Percentiles rank a stretch among this genome's conserved stretches.
Conservation (phyloP, 1,140 invertebrate genomes). For the Metaphire vulgaris region DNA sequence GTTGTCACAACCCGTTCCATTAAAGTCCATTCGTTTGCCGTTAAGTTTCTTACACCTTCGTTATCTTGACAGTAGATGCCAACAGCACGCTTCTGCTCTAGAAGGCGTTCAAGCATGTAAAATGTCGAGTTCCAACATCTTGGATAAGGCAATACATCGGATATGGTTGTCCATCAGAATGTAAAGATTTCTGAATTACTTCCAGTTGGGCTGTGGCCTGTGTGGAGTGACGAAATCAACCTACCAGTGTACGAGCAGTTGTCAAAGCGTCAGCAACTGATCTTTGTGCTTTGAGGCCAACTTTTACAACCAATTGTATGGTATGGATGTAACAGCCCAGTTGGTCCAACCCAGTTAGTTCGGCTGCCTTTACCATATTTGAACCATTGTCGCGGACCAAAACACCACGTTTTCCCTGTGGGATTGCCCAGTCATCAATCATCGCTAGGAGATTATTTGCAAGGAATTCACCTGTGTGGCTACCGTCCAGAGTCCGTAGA, state of each 20-base stretch:
- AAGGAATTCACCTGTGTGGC: neutral
- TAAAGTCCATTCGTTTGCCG: neutral
- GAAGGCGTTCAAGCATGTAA: constrained; percentile 32
- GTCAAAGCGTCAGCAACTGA: neutral
- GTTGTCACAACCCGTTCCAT: neutral
- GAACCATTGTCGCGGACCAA: constrained; percentile 1
- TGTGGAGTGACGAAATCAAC: neutral
- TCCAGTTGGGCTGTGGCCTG: neutral
- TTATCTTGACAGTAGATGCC: neutral
- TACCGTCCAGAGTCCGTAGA: neutral
- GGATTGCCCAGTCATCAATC: neutral
- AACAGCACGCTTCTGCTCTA: constrained; percentile 29
- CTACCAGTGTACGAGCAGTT: neutral
- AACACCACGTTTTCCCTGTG: neutral
- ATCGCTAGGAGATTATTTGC: neutral
- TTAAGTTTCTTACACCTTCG: neutral
- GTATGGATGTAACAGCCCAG: neutral
- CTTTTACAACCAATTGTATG: neutral
- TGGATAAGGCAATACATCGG: constrained; percentile 28
- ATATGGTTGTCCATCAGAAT: neutral
- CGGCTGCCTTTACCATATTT: neutral
- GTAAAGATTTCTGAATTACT: neutral
- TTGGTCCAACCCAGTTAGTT: neutral
- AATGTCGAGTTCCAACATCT: constrained; percentile 35
- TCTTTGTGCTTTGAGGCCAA: neutral